Evolutionary conservation across 2,797 vertebrate genomes (phyloP).

Genomic region (Morus bassanus): DNA sequence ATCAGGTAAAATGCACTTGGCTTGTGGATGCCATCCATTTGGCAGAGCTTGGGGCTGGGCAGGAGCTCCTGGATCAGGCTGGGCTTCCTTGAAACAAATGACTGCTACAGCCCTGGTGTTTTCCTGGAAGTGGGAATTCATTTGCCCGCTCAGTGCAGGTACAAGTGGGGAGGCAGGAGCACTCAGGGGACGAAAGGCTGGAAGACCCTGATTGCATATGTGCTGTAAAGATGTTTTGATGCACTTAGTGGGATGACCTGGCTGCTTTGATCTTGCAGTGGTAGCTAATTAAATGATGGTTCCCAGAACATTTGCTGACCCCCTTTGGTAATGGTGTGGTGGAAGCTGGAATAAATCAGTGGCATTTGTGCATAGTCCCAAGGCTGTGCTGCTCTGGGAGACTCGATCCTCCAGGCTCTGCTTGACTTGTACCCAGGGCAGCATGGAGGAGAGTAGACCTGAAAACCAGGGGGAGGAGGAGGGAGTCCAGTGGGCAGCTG

Average conservation of each 20-base stretch:
- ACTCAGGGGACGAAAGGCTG: rapidly evolving
- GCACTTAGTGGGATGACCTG: not conserved
- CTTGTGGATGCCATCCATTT: not conserved
- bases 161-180: not conserved
- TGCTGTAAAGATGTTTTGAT: not conserved
- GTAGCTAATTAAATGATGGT: not conserved
- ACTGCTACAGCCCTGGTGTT: not conserved
- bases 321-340: not conserved
- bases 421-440: not conserved
- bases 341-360: not conserved
- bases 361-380: not conserved
- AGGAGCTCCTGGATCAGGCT: not conserved
- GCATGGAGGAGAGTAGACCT: not conserved
- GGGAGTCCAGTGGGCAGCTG: not conserved
- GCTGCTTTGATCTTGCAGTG: not conserved
- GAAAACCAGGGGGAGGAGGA: not conserved
- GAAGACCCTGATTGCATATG: not conserved
- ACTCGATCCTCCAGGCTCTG: rapidly evolving
- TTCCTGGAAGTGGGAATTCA: not conserved
- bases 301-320: not conserved
- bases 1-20: rapidly evolving
- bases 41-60: not conserved
- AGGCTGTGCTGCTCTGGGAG: not conserved
- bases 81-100: not conserved
- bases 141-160: not conserved